Evolutionary conservation across 1,140 invertebrate species (phyloP).

Genomic region (Hycleus phaleratus): DNA sequence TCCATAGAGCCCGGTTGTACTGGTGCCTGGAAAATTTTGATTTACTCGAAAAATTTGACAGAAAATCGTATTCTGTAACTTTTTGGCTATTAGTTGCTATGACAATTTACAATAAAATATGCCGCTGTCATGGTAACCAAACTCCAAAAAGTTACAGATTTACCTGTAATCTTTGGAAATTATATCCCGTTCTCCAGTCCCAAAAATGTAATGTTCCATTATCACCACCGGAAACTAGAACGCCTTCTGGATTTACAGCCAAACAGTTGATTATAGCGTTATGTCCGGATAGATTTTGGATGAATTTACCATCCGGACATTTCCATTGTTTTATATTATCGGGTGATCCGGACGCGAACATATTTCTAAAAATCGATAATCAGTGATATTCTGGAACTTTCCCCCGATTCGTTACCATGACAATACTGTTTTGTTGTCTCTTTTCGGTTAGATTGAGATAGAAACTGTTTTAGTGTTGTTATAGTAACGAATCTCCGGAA

Average conservation of each 20-base stretch:
- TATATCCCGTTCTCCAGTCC: conserved; percentile 98
- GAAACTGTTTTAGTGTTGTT: no score
- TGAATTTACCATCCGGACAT: conserved; percentile 95
- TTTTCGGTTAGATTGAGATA: no score
- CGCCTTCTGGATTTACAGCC: conserved; percentile 88
- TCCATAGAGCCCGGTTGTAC: conserved; percentile 96
- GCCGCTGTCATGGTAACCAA: no score
- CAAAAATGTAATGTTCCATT: conserved; percentile 98
- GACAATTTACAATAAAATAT: no score
- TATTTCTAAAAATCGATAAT: conserved; percentile 55
- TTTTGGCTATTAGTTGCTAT: no score
- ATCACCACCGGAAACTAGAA: conserved; percentile 95
- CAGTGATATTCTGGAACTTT: no score
- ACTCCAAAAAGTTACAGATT: conserved; percentile 1
- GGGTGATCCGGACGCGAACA: conserved; percentile 95
- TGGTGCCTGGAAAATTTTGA: conserved; percentile 18
- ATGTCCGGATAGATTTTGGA: conserved; percentile 95
- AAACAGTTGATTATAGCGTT: conserved; percentile 97
- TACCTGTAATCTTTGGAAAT: conserved; percentile 84
- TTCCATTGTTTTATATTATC: conserved; percentile 99
- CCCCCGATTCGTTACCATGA: no score
- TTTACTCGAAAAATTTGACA: no score
- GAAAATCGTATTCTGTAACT: no score
- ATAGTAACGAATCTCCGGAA: no score
- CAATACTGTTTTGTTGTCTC: no score